Conservation (phyloP, 2,113 vertebrate genomes). For the Myotis lucifugus region DNA sequence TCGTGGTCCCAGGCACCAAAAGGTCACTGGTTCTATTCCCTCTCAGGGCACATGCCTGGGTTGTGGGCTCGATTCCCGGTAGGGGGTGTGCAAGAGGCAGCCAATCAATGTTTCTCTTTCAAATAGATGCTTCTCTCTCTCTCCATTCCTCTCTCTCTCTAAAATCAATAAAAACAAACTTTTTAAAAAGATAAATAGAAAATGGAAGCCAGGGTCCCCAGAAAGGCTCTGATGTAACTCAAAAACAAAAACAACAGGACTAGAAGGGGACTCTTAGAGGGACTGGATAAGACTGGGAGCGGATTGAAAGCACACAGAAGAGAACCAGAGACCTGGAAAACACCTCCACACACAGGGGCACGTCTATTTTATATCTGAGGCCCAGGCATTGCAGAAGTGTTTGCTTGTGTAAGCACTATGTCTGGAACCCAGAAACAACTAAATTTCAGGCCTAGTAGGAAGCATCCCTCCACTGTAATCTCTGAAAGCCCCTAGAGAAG, state of each 20-base stretch:
- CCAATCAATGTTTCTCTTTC: not conserved
- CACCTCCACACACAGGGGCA: not conserved
- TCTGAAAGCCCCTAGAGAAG: constrained; percentile 73
- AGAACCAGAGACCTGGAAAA: not conserved
- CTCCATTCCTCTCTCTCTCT: not conserved
- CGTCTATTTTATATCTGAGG: not conserved
- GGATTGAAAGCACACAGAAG: not conserved
- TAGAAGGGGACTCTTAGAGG: not conserved
- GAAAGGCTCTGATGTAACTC: not conserved
- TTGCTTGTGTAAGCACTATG: not conserved
- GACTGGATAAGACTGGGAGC: not conserved
- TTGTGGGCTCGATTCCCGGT: not conserved
- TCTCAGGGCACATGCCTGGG: not conserved
- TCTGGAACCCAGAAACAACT: constrained; percentile 37
- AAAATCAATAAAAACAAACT: too few relatives aligned
- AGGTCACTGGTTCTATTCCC: not conserved
- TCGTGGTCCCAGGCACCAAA: not conserved
- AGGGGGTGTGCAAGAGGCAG: too few relatives aligned
- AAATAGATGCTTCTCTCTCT: not conserved
- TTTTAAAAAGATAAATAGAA: not conserved
- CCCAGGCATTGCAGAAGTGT: not conserved
- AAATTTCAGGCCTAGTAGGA: constrained; percentile 10
- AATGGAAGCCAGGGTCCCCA: not conserved
- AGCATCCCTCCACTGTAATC: constrained; percentile 56
- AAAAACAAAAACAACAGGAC: not conserved